phyloP scores from a whole-genome alignment of 2,113 vertebrate genomes.

The Craseonycteris thonglongyai region DNA sequence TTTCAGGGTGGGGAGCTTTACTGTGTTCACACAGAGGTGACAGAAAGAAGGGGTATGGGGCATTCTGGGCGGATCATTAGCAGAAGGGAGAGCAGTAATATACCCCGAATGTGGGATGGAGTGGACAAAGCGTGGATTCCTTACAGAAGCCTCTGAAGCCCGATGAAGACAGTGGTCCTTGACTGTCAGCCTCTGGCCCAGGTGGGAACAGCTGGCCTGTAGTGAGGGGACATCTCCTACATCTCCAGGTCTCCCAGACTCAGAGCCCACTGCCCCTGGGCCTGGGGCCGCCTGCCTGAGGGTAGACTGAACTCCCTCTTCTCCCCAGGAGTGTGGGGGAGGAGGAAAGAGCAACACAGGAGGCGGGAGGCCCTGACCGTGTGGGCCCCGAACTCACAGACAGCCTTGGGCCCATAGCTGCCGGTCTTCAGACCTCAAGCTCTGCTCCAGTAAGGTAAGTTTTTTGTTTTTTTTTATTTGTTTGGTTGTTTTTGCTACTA shows the following conservation, averaged over 20 bases:
- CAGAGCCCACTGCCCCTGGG: not conserved
- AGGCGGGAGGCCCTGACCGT: not conserved
- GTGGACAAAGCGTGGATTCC: not conserved
- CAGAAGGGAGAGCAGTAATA: not conserved
- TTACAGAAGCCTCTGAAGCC: not conserved
- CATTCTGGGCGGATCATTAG: not conserved
- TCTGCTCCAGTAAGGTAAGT: not conserved
- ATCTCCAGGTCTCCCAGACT: not conserved
- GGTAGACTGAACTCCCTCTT: not conserved
- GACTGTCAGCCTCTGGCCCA: not conserved
- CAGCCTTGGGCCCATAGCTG: not conserved
- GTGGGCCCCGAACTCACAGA: not conserved
- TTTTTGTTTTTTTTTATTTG: not conserved
- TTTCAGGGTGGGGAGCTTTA: not conserved
- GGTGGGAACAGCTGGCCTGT: not conserved
- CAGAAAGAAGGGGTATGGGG: not conserved
- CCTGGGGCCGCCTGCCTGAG: not conserved
- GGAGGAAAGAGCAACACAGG: not conserved
- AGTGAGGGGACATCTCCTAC: not conserved
- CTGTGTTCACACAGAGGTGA: not conserved
- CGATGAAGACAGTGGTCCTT: not conserved
- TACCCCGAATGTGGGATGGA: not conserved
- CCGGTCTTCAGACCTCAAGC: not conserved
- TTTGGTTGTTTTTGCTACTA: not conserved
- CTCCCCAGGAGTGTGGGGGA: no score